Percentiles rank a stretch among this genome's conserved stretches.
These are phyloP conservation scores for Indicator maculatus DNA, from an alignment of 2,113 vertebrate species.

Conservation along the genomic window DNA sequence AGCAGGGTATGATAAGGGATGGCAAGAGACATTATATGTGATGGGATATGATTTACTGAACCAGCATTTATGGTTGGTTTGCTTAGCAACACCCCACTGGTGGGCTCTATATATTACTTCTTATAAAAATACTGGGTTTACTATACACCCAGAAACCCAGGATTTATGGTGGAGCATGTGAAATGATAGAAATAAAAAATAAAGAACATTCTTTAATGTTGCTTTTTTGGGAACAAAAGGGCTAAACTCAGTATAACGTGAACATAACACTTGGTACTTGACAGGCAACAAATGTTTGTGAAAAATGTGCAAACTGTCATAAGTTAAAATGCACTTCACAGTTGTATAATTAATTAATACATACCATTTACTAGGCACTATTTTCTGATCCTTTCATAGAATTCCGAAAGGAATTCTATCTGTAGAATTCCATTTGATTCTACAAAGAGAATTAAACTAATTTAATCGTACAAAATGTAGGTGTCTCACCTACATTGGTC, in stretches of 20 bases:
- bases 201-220: background rate
- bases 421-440: background rate
- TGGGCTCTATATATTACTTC: constrained; percentile 3
- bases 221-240: background rate
- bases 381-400: background rate
- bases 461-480: background rate
- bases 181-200: constrained; percentile 12
- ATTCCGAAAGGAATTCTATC: background rate
- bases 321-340: background rate
- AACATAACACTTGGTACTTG: background rate
- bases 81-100: constrained; percentile 14
- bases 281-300: background rate
- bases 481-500: background rate
- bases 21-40: background rate
- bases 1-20: background rate
- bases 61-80: constrained; percentile 6
- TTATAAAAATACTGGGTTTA: constrained; percentile 23
- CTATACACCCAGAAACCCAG: background rate
- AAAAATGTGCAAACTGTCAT: background rate
- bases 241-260: background rate
- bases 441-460: background rate
- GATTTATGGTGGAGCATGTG: background rate
- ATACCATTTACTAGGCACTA: background rate
- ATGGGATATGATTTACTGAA: constrained; percentile 34
- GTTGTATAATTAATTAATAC: background rate